Evolutionary conservation across 2,797 vertebrate genomes (phyloP).

Genomic region (Lateolabrax maculatus): DNA sequence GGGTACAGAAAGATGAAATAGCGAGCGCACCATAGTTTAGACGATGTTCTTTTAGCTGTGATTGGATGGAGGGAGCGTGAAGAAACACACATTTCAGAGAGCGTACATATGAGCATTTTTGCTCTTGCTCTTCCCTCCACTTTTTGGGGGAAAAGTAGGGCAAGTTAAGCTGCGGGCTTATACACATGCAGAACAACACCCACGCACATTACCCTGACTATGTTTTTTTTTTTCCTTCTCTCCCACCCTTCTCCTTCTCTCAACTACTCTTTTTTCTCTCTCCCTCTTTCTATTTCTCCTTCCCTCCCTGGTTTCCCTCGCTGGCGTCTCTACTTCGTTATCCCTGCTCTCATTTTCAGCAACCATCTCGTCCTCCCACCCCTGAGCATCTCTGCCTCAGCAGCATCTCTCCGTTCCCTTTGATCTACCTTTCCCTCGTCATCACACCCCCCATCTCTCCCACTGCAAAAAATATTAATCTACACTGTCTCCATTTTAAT

Average conservation of each 20-base stretch:
- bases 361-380: conserved; percentile 53
- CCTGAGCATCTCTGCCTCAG: conserved; percentile 56
- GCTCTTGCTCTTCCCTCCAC: conserved; percentile 30
- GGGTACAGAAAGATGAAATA: conserved; percentile 26
- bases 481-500: conserved; percentile 2
- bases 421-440: conserved; percentile 56
- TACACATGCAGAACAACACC: conserved; percentile 74
- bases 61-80: conserved; percentile 46
- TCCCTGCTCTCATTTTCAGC: conserved; percentile 52
- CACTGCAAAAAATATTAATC: conserved; percentile 52
- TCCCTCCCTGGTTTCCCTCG: conserved; percentile 37
- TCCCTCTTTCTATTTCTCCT: conserved; percentile 6
- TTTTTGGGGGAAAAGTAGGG: conserved; percentile 79
- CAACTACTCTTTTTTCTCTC: neutral
- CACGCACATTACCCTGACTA: conserved; percentile 54
- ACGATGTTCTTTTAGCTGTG: conserved; percentile 45
- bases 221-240: conserved; percentile 11
- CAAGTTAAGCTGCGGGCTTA: conserved; percentile 84
- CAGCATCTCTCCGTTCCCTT: conserved; percentile 49
- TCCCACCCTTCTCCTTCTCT: conserved; percentile 10
- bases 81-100: conserved; percentile 53
- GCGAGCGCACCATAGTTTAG: conserved; percentile 8
- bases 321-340: conserved; percentile 38
- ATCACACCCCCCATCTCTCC: conserved; percentile 17
- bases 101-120: conserved; percentile 53